Conservation (phyloP, 2,113 vertebrate genomes). For the Brachirus orientalis region DNA sequence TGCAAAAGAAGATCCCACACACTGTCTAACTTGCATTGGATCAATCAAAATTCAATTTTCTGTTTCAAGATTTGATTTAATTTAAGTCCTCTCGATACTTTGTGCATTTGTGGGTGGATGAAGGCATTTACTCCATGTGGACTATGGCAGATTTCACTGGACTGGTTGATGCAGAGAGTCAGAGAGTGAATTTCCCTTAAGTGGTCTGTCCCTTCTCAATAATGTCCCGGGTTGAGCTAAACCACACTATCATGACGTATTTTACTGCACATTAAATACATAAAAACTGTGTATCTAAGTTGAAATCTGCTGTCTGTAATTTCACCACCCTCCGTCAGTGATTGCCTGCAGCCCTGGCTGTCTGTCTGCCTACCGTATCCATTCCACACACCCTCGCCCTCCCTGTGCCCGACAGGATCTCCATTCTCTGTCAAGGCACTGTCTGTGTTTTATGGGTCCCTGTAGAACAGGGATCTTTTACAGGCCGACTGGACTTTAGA, state of each 20-base stretch:
- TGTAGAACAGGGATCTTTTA: slow-evolving; percentile 79
- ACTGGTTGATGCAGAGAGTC: no score
- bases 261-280: slow-evolving; percentile 5
- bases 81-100: no score
- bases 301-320: slow-evolving; percentile 11
- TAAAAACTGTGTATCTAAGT: no score
- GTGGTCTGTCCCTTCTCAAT: no score
- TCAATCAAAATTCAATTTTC: no score
- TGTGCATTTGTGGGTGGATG: no score
- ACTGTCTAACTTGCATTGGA: no score
- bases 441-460: slow-evolving; percentile 78
- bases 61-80: no score
- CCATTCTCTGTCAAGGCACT: slow-evolving; percentile 62
- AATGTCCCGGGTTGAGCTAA: not conserved
- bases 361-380: slow-evolving; percentile 43
- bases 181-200: no score
- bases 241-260: not conserved
- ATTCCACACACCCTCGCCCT: slow-evolving; percentile 24
- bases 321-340: slow-evolving; percentile 19
- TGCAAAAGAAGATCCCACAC: no score
- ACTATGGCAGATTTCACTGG: no score
- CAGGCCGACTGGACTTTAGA: slow-evolving; percentile 80
- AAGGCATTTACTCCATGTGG: no score
- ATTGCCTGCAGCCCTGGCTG: slow-evolving; percentile 18
- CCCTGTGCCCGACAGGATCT: slow-evolving; percentile 22